These are phyloP conservation scores for Samia ricini DNA, from an alignment of 1,140 invertebrate genomes.

Conservation along the genomic window DNA sequence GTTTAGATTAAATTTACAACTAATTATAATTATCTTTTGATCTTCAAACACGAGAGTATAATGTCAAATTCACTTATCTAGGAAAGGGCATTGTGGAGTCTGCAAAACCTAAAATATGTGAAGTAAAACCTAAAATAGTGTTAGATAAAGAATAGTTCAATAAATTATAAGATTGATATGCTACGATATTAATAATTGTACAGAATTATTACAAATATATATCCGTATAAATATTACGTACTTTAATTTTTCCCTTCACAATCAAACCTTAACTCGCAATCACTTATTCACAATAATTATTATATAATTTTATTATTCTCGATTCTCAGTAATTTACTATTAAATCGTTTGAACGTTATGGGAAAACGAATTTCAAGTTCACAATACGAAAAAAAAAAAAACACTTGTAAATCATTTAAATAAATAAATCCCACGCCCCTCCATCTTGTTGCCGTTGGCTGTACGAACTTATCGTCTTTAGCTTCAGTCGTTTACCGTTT, in stretches of 20 bases:
- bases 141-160: no score
- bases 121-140: no score
- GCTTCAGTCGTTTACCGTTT: conserved; percentile 35
- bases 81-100: no score
- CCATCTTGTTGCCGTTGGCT: conserved; percentile 21
- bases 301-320: neutral
- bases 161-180: no score
- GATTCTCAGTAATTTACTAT: neutral
- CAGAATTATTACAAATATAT: no score
- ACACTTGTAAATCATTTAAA: neutral
- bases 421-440: conserved; percentile 27
- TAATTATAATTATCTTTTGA: no score
- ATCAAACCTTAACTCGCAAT: neutral
- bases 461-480: conserved; percentile 8
- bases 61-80: no score
- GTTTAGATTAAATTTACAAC: no score
- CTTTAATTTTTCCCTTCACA: neutral
- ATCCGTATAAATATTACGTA: neutral
- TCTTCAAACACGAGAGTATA: no score
- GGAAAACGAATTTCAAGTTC: neutral
- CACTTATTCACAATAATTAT: neutral
- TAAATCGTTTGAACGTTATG: neutral
- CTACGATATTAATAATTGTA: no score
- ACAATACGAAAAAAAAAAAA: conserved; percentile 1
- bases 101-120: no score